Evolutionary conservation across 37 sponge, comb jelly and placozoan genomes (phyloP).

Genomic region (Amphimedon queenslandica): DNA sequence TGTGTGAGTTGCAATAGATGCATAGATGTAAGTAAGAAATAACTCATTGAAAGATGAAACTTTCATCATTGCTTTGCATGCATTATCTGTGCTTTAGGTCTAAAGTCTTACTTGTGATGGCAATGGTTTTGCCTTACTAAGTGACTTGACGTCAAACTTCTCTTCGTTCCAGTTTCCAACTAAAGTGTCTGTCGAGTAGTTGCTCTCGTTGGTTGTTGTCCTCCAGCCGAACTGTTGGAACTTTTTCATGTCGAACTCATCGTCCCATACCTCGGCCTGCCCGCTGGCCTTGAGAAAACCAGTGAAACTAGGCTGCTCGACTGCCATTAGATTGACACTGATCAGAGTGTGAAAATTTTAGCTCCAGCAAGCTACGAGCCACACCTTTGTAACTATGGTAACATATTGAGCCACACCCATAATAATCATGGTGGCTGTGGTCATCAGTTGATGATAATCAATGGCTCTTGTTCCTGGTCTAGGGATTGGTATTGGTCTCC

Average conservation of each 20-base stretch:
- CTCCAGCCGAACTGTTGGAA: slow-evolving; percentile 71
- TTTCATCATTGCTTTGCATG: no score
- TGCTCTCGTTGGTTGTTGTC: slow-evolving; percentile 27
- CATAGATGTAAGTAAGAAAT: neutral
- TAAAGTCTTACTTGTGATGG: slow-evolving; percentile 81
- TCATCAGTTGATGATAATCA: neutral
- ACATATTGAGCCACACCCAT: neutral
- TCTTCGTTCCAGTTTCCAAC: slow-evolving; percentile 95
- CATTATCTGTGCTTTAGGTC: neutral
- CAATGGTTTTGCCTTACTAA: slow-evolving; percentile 40
- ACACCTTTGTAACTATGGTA: neutral
- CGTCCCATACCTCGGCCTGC: slow-evolving; percentile 49
- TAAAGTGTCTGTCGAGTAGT: slow-evolving; percentile 64
- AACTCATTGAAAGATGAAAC: no score
- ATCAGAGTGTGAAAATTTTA: no score
- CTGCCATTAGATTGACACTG: neutral
- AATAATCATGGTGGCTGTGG: neutral
- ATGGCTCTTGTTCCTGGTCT: slow-evolving; percentile 53
- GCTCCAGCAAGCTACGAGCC: no score
- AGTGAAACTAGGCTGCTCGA: slow-evolving; percentile 28
- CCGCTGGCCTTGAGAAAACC: slow-evolving; percentile 64
- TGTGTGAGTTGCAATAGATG: neutral
- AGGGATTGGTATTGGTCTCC: slow-evolving; percentile 53
- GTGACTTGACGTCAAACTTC: slow-evolving; percentile 58
- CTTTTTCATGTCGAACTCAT: slow-evolving; percentile 47